Percentiles rank a stretch among this genome's conserved stretches.
Conservation (phyloP, 2,113 vertebrate species). For the Lophura nycthemera region DNA sequence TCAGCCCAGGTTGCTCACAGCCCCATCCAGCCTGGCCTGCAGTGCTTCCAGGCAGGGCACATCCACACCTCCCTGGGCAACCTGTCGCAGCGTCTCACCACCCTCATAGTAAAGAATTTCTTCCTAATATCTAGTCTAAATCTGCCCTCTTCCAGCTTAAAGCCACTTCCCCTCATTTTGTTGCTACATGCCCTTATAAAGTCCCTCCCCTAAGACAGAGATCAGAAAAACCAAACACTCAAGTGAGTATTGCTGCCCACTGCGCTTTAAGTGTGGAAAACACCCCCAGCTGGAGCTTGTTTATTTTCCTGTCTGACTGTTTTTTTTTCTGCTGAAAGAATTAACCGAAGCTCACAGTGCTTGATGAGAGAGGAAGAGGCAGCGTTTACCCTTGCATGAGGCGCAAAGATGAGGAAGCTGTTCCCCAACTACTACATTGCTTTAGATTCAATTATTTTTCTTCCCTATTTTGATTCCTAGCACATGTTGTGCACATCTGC, state of each 20-base stretch:
- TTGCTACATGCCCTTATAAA: too few relatives aligned
- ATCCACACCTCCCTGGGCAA: too few relatives aligned
- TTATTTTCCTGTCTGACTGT: slow-evolving; percentile 9
- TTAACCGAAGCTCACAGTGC: neutral
- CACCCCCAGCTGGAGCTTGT: neutral
- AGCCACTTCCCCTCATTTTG: too few relatives aligned
- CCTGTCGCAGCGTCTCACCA: too few relatives aligned
- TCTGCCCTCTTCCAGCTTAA: too few relatives aligned
- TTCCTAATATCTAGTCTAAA: too few relatives aligned
- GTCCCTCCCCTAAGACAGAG: neutral
- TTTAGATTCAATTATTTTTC: neutral
- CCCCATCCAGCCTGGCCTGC: too few relatives aligned
- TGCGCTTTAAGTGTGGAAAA: neutral
- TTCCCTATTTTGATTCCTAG: neutral
- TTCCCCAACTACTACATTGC: neutral
- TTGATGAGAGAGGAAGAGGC: neutral
- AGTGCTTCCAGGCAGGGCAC: too few relatives aligned
- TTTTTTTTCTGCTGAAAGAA: slow-evolving; percentile 3
- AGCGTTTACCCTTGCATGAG: neutral
- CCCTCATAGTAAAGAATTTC: too few relatives aligned
- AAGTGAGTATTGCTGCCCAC: neutral
- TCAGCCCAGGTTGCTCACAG: too few relatives aligned
- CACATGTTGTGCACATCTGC: accelerated
- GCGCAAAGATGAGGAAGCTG: neutral
- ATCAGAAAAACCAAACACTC: neutral